phyloP scores from a whole-genome alignment of 35 echinoderm and acorn worm species.

The Lytechinus pictus region DNA sequence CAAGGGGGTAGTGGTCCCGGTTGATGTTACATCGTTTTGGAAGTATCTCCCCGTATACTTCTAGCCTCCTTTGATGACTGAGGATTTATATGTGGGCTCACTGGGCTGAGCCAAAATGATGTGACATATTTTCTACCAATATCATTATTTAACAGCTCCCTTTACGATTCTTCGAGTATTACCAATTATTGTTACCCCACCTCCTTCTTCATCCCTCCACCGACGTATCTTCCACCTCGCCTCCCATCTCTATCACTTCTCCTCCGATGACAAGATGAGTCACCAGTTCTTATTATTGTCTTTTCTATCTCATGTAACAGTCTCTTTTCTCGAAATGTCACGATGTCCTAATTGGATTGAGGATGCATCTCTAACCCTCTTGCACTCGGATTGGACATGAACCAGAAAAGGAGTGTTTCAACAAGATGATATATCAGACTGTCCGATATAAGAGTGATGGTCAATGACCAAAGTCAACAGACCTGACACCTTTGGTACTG shows the following conservation, averaged over 20 bases:
- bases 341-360: slow-evolving; percentile 20
- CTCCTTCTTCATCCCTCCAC: not conserved
- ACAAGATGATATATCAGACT: not conserved
- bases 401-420: not conserved
- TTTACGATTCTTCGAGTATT: no score
- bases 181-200: not conserved
- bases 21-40: no score
- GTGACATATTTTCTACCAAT: no score
- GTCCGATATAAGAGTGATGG: not conserved
- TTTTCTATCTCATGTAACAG: not conserved
- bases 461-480: not conserved
- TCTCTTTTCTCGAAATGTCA: slow-evolving; percentile 7
- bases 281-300: not conserved
- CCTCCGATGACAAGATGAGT: not conserved
- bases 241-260: not conserved
- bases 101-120: no score
- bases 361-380: not conserved
- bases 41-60: no score
- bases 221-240: not conserved
- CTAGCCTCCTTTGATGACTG: no score
- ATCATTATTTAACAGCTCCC: no score
- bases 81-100: no score
- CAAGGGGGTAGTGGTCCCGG: no score
- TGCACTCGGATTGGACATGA: slow-evolving; percentile 2
- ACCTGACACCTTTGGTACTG: not conserved